A percentile compares a stretch with the other conserved stretches of the same genome.
Conservation (phyloP, 1,140 invertebrate species). For the Archegozetes longisetosus region DNA sequence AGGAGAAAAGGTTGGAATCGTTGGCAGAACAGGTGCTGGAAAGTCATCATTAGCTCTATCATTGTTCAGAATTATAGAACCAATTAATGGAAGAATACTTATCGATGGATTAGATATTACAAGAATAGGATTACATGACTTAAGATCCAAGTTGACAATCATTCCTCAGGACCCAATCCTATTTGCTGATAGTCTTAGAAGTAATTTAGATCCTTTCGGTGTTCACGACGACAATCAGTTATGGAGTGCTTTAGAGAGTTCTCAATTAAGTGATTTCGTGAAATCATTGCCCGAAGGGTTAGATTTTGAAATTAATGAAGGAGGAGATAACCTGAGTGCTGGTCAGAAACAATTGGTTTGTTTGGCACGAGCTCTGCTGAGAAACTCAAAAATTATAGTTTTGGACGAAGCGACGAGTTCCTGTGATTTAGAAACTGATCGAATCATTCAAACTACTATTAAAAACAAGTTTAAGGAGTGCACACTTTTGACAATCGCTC, state of each 20-base stretch:
- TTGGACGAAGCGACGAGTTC: conserved; percentile 53
- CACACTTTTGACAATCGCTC: conserved; percentile 33
- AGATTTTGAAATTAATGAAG: conserved; percentile 14
- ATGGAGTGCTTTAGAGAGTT: conserved; percentile 24
- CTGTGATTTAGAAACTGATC: conserved; percentile 28
- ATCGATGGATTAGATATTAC: conserved; percentile 81
- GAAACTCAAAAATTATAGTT: conserved; percentile 72
- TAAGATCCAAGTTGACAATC: conserved; percentile 49
- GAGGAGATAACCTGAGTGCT: conserved; percentile 24
- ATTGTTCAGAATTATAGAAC: conserved; percentile 28
- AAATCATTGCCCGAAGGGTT: conserved; percentile 11
- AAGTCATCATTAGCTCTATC: conserved; percentile 28
- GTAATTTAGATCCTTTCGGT: conserved; percentile 28
- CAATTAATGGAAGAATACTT: conserved; percentile 53
- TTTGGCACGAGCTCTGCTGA: conserved; percentile 62
- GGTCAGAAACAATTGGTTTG: conserved; percentile 61
- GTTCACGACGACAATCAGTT: conserved; percentile 25
- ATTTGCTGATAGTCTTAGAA: conserved; percentile 60
- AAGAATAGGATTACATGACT: conserved; percentile 62
- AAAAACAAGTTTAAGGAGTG: conserved; percentile 27
- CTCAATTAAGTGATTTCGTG: conserved; percentile 20
- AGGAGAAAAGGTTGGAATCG: conserved; percentile 61
- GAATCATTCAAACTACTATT: conserved; percentile 30
- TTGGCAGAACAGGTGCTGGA: conserved; percentile 41
- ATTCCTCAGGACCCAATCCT: conserved; percentile 34